phyloP scores from a whole-genome alignment of 2,113 vertebrate species.

The Seriola aureovittata region DNA sequence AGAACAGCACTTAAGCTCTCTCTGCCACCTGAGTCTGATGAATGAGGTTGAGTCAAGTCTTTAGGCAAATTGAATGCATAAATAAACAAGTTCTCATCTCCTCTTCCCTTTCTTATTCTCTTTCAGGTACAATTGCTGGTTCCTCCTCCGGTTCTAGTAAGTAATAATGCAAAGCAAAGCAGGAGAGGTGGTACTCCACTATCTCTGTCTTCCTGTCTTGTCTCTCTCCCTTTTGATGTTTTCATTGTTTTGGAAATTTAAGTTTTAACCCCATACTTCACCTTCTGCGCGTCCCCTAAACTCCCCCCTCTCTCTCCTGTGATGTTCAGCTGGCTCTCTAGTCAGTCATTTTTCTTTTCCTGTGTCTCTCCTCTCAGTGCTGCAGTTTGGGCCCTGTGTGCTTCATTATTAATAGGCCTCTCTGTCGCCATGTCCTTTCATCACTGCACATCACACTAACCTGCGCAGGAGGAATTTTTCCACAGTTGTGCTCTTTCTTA shows the following conservation, averaged over 20 bases:
- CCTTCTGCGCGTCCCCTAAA: slow-evolving; percentile 45
- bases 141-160: slow-evolving; percentile 86
- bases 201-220: slow-evolving; percentile 19
- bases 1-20: slow-evolving; percentile 47
- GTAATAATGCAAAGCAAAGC: slow-evolving; percentile 71
- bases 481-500: slow-evolving; percentile 71
- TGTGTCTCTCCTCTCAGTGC: slow-evolving; percentile 66
- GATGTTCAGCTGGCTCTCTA: slow-evolving; percentile 66
- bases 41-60: slow-evolving; percentile 72
- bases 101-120: slow-evolving; percentile 69
- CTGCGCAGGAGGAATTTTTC: slow-evolving; percentile 80
- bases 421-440: slow-evolving; percentile 81
- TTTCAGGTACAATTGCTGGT: slow-evolving; percentile 84
- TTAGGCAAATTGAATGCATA: slow-evolving; percentile 76
- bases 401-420: slow-evolving; percentile 84
- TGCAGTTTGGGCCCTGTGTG: slow-evolving; percentile 73
- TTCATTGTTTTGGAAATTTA: slow-evolving; percentile 46
- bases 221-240: slow-evolving; percentile 53
- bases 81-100: slow-evolving; percentile 77
- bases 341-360: slow-evolving; percentile 57
- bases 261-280: slow-evolving; percentile 43
- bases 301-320: slow-evolving; percentile 46
- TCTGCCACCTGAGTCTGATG: slow-evolving; percentile 70
- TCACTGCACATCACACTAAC: slow-evolving; percentile 77
- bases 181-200: slow-evolving; percentile 32